Base-by-base conservation (phyloP, 2,113 vertebrate species). In the Nannospalax galili region DNA sequence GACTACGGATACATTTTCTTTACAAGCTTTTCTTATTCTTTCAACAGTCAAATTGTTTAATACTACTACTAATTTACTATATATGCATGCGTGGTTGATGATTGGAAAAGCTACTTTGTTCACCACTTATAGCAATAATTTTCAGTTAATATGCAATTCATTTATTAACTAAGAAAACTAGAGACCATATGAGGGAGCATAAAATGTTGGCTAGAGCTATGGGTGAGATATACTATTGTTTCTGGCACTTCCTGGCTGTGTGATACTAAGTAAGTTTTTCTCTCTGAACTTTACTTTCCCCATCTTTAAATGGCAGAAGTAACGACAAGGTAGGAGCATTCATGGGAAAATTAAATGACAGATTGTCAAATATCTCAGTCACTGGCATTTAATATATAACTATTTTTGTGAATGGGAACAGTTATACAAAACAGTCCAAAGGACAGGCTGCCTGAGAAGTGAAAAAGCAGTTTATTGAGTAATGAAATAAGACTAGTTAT, bases 291-390 rank as follows among this genome's bases (percentile, higher is more conserved):
- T 91, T 48, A 45, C 67, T 90, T 72, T 69, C 15, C 8, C 30
- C 42, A 0, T 93, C 62, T 88, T 89, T 77, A 87, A 93, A 81
- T 88, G 65, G 37, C 52, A 84, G 48, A 94, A 91, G 62, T 88
- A 85, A 52, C 37, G 20, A 35, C 35, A 37, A 62, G 4, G 20
- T 64, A 28, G 14, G 19, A n/a, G 9, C 92, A 70, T 4, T 72
- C 77, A n/a, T n/a, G 24, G 52, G 16, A 12, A 42, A 24, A 92
- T 64, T 81, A 48, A 58, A 48, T 79, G 42, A 84, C 8, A 70
- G 32, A 45, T 37, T 69, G 7, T 60, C 20, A 70, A 45, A 81
- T 12, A 4, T 24, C 40, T 52, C 19, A 62, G 32, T 15, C 15
- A 32, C 17, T 93, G 60, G 15, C 7, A 58, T 22, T 75, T 92